These are phyloP conservation scores for Amblyopsis rosae DNA, from an alignment of 2,113 vertebrate species.

Conservation along the genomic window DNA sequence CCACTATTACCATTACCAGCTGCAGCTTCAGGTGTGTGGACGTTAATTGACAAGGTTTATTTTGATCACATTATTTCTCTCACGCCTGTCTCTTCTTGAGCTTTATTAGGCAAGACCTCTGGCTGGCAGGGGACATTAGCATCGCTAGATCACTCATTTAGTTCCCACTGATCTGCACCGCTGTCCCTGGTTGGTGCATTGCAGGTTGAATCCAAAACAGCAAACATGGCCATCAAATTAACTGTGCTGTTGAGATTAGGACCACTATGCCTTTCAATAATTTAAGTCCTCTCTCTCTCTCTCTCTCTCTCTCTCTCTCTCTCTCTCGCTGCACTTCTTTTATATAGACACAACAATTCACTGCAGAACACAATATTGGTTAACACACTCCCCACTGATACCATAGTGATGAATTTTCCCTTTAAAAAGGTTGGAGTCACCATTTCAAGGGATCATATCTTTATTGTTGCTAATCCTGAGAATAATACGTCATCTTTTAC, in stretches of 20 bases:
- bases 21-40: slow-evolving; percentile 65
- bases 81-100: slow-evolving; percentile 49
- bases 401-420: too few relatives aligned
- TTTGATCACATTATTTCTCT: slow-evolving; percentile 57
- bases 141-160: slow-evolving; percentile 57
- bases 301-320: slow-evolving; percentile 31
- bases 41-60: slow-evolving; percentile 47
- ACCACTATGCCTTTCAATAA: slow-evolving; percentile 63
- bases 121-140: slow-evolving; percentile 62
- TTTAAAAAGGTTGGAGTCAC: neutral
- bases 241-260: slow-evolving; percentile 63
- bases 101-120: slow-evolving; percentile 63
- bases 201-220: slow-evolving; percentile 64
- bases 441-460: slow-evolving; percentile 15
- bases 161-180: slow-evolving; percentile 31
- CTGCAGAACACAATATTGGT: slow-evolving; percentile 43
- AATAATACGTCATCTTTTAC: slow-evolving; percentile 30
- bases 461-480: slow-evolving; percentile 36
- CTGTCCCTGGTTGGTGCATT: slow-evolving; percentile 57
- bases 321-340: slow-evolving; percentile 39
- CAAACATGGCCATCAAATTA: slow-evolving; percentile 63
- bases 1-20: slow-evolving; percentile 51
- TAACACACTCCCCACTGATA: too few relatives aligned
- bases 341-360: slow-evolving; percentile 69
- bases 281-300: slow-evolving; percentile 53